These are phyloP conservation scores for Leucophenga maculata DNA, from an alignment of 2,888 invertebrate genomes.

Conservation along the genomic window DNA sequence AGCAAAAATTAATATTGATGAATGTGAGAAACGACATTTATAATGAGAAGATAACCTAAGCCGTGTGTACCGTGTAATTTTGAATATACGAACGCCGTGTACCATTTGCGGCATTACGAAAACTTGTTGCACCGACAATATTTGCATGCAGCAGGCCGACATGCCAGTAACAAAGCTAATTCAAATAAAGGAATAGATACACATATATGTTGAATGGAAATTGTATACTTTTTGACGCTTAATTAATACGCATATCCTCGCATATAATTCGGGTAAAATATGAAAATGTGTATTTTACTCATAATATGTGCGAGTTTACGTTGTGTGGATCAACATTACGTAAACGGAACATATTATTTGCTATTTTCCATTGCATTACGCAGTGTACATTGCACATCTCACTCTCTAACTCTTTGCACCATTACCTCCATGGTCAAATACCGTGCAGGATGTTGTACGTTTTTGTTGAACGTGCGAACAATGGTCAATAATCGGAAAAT, in stretches of 20 bases:
- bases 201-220: conserved; percentile 14
- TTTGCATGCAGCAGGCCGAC: background rate
- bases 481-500: too few relatives aligned
- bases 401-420: too few relatives aligned
- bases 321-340: background rate
- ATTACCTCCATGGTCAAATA: too few relatives aligned
- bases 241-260: conserved; percentile 33
- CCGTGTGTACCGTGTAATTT: too few relatives aligned
- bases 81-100: too few relatives aligned
- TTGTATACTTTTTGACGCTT: conserved; percentile 22
- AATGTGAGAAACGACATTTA: too few relatives aligned
- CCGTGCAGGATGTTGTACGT: too few relatives aligned
- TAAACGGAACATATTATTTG: background rate
- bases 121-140: background rate
- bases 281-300: conserved; percentile 12
- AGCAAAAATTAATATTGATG: too few relatives aligned
- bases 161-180: conserved; percentile 16
- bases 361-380: background rate
- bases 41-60: too few relatives aligned
- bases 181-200: conserved; percentile 8
- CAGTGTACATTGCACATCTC: background rate
- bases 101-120: background rate
- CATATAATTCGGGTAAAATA: conserved; percentile 41
- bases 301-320: background rate
- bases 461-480: too few relatives aligned